Base-by-base conservation (phyloP, 2,113 vertebrate genomes). In the Pao palembangensis region DNA sequence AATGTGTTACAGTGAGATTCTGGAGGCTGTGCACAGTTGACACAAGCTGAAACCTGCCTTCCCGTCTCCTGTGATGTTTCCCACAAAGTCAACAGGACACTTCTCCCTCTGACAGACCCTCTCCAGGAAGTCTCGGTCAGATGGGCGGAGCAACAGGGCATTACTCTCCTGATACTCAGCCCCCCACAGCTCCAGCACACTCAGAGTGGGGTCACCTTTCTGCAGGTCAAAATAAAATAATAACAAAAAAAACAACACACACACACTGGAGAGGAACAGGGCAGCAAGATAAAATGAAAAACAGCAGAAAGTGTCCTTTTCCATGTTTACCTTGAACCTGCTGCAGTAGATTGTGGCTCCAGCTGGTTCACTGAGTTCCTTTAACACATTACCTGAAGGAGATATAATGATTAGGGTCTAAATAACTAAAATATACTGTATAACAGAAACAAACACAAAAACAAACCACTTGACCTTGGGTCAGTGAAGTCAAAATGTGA, bases 91-190 rank as follows among this genome's bases (percentile, higher is more conserved):
- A 18, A 90, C 85, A 0, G 94, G 93, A 67, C 94, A 96, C 72
- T 94, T 92, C 65, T 97, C 95, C 1, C 94, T 87, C 42, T 28
- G 80, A 72, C 94, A 94, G 69, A 95, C 90, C 0, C 56, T 80
- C 56, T 74, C 89, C 66, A 96, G 82, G 75, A 92, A 93, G 51
- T 70, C 58, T 0, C 72, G 72, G 50, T 93, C 77, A 0, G 83
- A 31, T 0, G 92, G 76, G 6, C 79, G 89, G 54, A 95, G 82
- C 67, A 98, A 87, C 56, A 98, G 83, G 2, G 95, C 94, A 0
- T 98, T 96, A 53, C 94, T 94, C 78, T 98, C 94, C 84, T 98
- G 95, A 83, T 98, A 98, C 78, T 98, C 95, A 0, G 95, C 94
- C 3, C 94, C 95, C 95, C 95, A 98, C 51, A 96, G 88, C 90